Conservation (phyloP, 2,113 vertebrate genomes). For the Caloenas nicobarica region DNA sequence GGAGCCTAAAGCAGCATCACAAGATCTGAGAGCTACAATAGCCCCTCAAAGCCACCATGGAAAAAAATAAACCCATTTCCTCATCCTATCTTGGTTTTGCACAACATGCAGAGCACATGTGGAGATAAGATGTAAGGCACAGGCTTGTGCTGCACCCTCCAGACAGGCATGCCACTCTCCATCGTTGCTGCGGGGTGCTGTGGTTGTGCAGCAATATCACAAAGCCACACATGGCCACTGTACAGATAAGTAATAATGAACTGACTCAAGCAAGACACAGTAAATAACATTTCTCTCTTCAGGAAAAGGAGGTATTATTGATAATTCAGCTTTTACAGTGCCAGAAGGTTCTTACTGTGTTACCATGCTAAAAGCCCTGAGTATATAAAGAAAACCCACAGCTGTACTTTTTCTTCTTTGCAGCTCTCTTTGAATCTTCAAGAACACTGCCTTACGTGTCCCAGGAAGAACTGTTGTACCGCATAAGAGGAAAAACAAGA, state of each 20-base stretch:
- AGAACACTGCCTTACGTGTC: rapidly evolving
- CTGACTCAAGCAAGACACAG: rapidly evolving
- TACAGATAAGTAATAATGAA: neutral
- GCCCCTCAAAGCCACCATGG: neutral
- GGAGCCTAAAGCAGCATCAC: neutral
- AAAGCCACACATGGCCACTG: rapidly evolving
- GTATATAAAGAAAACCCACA: rapidly evolving
- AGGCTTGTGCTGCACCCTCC: neutral
- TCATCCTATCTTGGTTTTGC: neutral
- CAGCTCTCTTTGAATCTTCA: neutral
- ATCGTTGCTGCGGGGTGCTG: rapidly evolving
- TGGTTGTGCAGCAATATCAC: rapidly evolving
- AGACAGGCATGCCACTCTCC: neutral
- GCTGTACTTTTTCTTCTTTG: neutral
- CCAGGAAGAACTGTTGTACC: neutral
- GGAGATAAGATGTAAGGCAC: neutral
- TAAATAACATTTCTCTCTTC: neutral
- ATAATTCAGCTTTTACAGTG: neutral
- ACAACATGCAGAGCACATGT: rapidly evolving
- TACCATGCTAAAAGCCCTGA: neutral
- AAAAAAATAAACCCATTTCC: neutral
- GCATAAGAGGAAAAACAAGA: rapidly evolving
- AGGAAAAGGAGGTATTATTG: neutral
- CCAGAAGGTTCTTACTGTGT: neutral
- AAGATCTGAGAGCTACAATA: neutral